phyloP scores from a whole-genome alignment of 2,888 invertebrate genomes.

The Baccha elongata region DNA sequence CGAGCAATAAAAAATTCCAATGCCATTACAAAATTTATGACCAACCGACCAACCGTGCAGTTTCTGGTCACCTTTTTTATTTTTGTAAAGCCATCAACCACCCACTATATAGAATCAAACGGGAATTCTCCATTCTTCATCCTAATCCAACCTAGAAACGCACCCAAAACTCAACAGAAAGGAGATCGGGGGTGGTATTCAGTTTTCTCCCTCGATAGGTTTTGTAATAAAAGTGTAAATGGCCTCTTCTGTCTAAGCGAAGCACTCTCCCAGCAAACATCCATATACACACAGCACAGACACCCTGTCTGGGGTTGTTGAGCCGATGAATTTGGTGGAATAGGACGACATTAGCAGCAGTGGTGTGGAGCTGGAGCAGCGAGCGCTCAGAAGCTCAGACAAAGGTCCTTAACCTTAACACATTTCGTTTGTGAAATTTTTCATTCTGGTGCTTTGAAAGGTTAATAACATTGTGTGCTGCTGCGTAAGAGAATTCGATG shows the following conservation, averaged over 20 bases:
- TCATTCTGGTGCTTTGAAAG: slow-evolving; percentile 51
- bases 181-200: slow-evolving; percentile 3
- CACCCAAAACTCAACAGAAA: slow-evolving; percentile 47
- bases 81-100: slow-evolving; percentile 15
- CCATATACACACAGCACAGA: too few relatives aligned
- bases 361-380: slow-evolving; percentile 23
- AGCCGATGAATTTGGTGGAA: slow-evolving; percentile 57
- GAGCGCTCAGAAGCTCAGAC: slow-evolving; percentile 42
- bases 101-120: neutral
- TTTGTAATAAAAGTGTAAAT: slow-evolving; percentile 67
- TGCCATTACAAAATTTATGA: slow-evolving; percentile 71
- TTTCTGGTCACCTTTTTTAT: slow-evolving; percentile 59
- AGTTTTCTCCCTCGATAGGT: slow-evolving; percentile 38
- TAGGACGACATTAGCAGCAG: neutral
- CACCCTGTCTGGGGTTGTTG: slow-evolving; percentile 57
- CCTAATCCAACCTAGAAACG: slow-evolving; percentile 69
- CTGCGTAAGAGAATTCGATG: slow-evolving; percentile 62
- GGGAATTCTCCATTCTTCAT: slow-evolving; percentile 13
- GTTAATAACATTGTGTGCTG: slow-evolving; percentile 66
- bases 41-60: slow-evolving; percentile 42
- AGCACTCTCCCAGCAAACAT: slow-evolving; percentile 8
- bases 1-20: slow-evolving; percentile 66
- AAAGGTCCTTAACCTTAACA: slow-evolving; percentile 69
- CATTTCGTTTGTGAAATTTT: slow-evolving; percentile 64
- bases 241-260: slow-evolving; percentile 59